These are phyloP conservation scores for Drosophila orosa DNA, from an alignment of 1,140 invertebrate genomes.

Conservation along the genomic window DNA sequence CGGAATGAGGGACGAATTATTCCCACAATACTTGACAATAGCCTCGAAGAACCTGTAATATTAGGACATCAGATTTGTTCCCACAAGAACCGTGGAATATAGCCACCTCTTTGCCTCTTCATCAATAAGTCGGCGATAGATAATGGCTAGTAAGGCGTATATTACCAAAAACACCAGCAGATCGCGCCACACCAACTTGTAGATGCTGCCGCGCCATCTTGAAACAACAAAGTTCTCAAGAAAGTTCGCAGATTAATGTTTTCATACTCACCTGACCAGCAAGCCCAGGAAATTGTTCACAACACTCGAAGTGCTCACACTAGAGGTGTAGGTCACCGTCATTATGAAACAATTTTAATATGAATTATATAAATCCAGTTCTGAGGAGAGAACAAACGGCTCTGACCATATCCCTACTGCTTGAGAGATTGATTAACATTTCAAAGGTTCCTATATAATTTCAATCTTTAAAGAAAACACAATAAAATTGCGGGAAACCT, in stretches of 20 bases:
- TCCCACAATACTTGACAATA: constrained; percentile 90
- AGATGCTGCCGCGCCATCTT: constrained; percentile 98
- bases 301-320: constrained; percentile 55
- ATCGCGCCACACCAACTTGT: constrained; percentile 97
- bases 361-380: neutral
- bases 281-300: constrained; percentile 67
- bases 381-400: neutral
- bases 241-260: neutral
- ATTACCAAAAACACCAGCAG: constrained; percentile 91
- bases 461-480: neutral
- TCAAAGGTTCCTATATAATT: constrained; percentile 5
- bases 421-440: neutral
- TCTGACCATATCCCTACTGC: neutral
- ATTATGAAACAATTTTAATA: constrained; percentile 31
- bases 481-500: neutral
- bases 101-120: constrained; percentile 89
- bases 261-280: constrained; percentile 43
- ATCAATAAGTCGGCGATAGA: constrained; percentile 92
- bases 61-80: neutral
- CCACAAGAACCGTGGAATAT: neutral
- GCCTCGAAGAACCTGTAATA: constrained; percentile 88
- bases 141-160: constrained; percentile 92
- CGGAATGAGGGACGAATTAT: constrained; percentile 92
- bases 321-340: constrained; percentile 75
- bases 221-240: constrained; percentile 72